Percentiles rank a stretch among this genome's conserved stretches.
phyloP scores from a whole-genome alignment of 2,888 invertebrate species.

The Athrips mouffetella region DNA sequence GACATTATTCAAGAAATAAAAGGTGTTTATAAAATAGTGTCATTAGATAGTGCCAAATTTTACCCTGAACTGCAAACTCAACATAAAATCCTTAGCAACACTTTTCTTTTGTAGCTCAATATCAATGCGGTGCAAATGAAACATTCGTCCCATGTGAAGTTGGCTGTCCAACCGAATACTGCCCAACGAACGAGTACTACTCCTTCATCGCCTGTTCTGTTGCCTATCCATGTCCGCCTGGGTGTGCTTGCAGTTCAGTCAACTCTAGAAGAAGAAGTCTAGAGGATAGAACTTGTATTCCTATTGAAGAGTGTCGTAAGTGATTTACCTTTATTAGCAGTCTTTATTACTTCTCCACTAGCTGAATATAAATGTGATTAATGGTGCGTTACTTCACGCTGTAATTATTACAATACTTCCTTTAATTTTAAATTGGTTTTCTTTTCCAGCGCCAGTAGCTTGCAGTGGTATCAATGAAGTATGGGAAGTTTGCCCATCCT shows the following conservation, averaged over 20 bases:
- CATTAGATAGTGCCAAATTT: too few relatives aligned
- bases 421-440: constrained; percentile 12
- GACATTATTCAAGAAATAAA: too few relatives aligned
- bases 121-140: not conserved
- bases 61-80: too few relatives aligned
- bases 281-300: constrained; percentile 9
- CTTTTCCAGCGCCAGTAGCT: constrained; percentile 37
- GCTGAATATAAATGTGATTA: too few relatives aligned
- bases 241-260: not conserved
- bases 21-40: too few relatives aligned
- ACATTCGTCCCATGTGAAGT: not conserved
- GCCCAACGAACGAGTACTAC: constrained; percentile 1
- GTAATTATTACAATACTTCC: too few relatives aligned
- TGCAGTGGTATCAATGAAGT: constrained; percentile 43
- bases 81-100: too few relatives aligned
- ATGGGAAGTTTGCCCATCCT: constrained; percentile 33
- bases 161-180: constrained; percentile 6
- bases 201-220: not conserved
- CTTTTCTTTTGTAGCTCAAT: not conserved
- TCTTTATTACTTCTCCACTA: too few relatives aligned
- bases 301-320: constrained; percentile 29
- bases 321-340: too few relatives aligned
- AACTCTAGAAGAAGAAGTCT: not conserved
- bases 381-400: too few relatives aligned
- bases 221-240: not conserved